phyloP scores from a whole-genome alignment of 2,797 vertebrate genomes.

The Poecile montanus region DNA sequence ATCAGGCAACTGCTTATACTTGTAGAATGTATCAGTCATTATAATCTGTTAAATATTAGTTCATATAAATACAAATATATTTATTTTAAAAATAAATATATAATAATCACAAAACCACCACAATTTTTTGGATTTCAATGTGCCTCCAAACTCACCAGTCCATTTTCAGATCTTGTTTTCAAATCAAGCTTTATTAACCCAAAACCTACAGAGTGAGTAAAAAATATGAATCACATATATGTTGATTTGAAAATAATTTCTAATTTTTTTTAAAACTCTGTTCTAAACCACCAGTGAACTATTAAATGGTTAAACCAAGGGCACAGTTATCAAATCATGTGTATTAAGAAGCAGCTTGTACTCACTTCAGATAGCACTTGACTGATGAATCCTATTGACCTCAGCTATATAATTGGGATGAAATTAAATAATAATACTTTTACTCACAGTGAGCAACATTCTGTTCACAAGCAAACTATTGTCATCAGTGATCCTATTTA shows the following conservation, averaged over 20 bases:
- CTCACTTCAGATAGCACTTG: not conserved
- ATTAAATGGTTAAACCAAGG: not conserved
- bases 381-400: not conserved
- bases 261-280: not conserved
- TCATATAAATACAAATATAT: not conserved
- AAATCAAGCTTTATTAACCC: slow-evolving; percentile 96
- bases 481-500: not conserved
- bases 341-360: not conserved
- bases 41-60: not conserved
- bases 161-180: slow-evolving; percentile 97
- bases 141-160: slow-evolving; percentile 86
- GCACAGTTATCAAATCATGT: not conserved
- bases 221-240: not conserved
- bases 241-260: not conserved
- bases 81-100: not conserved
- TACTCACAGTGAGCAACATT: not conserved
- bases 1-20: not conserved
- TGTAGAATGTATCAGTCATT: not conserved
- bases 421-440: not conserved
- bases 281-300: not conserved
- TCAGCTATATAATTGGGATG: not conserved
- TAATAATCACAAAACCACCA: not conserved
- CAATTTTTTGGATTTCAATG: not conserved
- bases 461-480: not conserved
- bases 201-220: slow-evolving; percentile 83